These are phyloP conservation scores for Sitophilus oryzae DNA, from an alignment of 1,140 invertebrate species.

Conservation along the genomic window DNA sequence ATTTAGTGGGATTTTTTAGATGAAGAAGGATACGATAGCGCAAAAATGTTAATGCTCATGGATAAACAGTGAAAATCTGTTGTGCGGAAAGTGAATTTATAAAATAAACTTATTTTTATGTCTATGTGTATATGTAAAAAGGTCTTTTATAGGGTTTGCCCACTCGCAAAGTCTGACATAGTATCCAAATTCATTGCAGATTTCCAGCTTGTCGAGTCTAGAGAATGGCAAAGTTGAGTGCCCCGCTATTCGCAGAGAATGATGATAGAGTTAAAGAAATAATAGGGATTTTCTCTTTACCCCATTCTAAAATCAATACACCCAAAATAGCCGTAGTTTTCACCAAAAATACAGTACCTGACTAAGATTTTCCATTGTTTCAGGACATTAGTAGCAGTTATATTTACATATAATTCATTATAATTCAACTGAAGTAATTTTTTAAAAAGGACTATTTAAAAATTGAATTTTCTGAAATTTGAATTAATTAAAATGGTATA, in stretches of 20 bases:
- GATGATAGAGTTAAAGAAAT: slow-evolving; percentile 41
- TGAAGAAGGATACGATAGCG: too few species aligned
- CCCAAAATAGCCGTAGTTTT: slow-evolving; percentile 4
- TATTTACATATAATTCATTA: too few species aligned
- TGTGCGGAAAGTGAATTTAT: not conserved
- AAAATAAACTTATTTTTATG: not conserved
- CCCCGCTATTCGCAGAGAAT: slow-evolving; percentile 38
- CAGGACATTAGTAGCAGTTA: too few species aligned
- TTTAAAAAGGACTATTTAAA: too few species aligned
- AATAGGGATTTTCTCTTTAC: slow-evolving; percentile 10
- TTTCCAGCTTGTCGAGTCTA: slow-evolving; percentile 42
- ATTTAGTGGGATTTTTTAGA: too few species aligned
- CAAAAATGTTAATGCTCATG: too few species aligned
- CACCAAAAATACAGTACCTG: slow-evolving; percentile 5
- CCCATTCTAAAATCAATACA: slow-evolving; percentile 12
- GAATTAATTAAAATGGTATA: too few species aligned
- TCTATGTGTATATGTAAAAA: slow-evolving; percentile 1
- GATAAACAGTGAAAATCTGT: too few species aligned
- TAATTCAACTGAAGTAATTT: too few species aligned
- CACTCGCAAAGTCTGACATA: slow-evolving; percentile 23
- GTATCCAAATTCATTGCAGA: slow-evolving; percentile 46
- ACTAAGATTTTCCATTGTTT: not conserved
- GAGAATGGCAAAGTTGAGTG: slow-evolving; percentile 41
- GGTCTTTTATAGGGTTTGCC: not conserved
- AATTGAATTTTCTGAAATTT: too few species aligned